These are phyloP conservation scores for Mythimna albipuncta DNA, from an alignment of 2,888 invertebrate species.

Conservation along the genomic window DNA sequence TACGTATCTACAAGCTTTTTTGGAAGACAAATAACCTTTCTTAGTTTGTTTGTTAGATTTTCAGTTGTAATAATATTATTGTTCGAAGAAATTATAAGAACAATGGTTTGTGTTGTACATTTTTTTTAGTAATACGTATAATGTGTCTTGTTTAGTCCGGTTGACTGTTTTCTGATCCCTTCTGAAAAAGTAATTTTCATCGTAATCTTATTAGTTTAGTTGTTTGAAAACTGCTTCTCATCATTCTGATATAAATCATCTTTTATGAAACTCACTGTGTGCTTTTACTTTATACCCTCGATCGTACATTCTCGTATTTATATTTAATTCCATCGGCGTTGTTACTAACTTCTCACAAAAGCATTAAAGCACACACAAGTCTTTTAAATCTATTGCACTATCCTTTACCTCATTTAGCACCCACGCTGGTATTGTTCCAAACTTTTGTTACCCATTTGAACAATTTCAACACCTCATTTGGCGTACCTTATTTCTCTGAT, in stretches of 20 bases:
- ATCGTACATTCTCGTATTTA: not conserved
- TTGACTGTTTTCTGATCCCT: not conserved
- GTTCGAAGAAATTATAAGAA: not conserved
- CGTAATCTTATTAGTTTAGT: conserved; percentile 1
- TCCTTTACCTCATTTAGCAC: conserved; percentile 12
- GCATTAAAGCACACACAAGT: not conserved
- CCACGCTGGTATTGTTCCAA: conserved; percentile 60
- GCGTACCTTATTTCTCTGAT: conserved; percentile 44
- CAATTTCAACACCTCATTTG: conserved; percentile 63
- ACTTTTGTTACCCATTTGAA: conserved; percentile 54
- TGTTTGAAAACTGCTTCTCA: conserved; percentile 10
- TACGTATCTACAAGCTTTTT: conserved; percentile 17
- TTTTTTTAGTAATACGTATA: not conserved
- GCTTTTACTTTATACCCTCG: not conserved
- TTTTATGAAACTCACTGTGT: not conserved
- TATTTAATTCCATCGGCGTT: not conserved
- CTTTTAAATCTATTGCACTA: conserved; percentile 5
- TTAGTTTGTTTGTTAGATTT: conserved; percentile 23
- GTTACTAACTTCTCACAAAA: not conserved
- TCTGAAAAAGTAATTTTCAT: not conserved
- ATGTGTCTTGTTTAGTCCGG: not conserved
- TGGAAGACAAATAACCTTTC: conserved; percentile 20
- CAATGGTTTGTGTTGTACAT: not conserved
- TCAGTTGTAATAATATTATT: conserved; percentile 24
- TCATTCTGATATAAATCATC: conserved; percentile 3